phyloP scores from a whole-genome alignment of 2,888 invertebrate species.

The Caenorhabditis wallacei region DNA sequence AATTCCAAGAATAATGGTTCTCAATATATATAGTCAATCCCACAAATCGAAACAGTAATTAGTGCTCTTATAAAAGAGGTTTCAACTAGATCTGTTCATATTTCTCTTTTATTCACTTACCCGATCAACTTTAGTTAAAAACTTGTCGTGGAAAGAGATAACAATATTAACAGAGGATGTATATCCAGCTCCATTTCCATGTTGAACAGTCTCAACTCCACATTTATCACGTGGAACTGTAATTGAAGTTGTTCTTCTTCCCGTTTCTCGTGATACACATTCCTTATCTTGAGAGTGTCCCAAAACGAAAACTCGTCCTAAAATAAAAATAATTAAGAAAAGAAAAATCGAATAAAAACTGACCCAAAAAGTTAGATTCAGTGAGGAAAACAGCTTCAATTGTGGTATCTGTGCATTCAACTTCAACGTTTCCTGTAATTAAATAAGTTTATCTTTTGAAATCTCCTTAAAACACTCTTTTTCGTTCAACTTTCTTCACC shows the following conservation, averaged over 20 bases:
- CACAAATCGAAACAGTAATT: too few species aligned
- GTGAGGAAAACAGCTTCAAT: slow-evolving; percentile 82
- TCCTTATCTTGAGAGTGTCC: slow-evolving; percentile 81
- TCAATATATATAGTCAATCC: too few species aligned
- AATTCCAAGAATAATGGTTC: too few species aligned
- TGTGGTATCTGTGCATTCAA: slow-evolving; percentile 82
- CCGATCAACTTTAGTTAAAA: slow-evolving; percentile 82
- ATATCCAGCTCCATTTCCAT: slow-evolving; percentile 81
- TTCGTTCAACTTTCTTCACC: slow-evolving; percentile 55
- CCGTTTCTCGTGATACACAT: slow-evolving; percentile 79
- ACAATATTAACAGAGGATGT: slow-evolving; percentile 82
- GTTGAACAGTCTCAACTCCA: slow-evolving; percentile 80
- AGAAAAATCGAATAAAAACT: slow-evolving; percentile 20
- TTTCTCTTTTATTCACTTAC: slow-evolving; percentile 46
- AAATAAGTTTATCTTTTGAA: slow-evolving; percentile 12
- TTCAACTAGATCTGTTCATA: too few species aligned
- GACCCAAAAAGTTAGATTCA: slow-evolving; percentile 74
- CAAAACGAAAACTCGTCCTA: slow-evolving; percentile 81
- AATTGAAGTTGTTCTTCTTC: slow-evolving; percentile 79
- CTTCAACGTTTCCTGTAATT: slow-evolving; percentile 80
- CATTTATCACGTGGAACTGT: slow-evolving; percentile 78
- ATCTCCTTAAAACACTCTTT: not conserved
- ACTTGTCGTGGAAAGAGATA: slow-evolving; percentile 83
- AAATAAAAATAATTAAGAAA: slow-evolving; percentile 26
- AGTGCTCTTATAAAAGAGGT: too few species aligned